Percentiles rank a stretch among this genome's conserved stretches.
These are phyloP conservation scores for Diabrotica undecimpunctata DNA, from an alignment of 1,140 invertebrate genomes.

Conservation along the genomic window DNA sequence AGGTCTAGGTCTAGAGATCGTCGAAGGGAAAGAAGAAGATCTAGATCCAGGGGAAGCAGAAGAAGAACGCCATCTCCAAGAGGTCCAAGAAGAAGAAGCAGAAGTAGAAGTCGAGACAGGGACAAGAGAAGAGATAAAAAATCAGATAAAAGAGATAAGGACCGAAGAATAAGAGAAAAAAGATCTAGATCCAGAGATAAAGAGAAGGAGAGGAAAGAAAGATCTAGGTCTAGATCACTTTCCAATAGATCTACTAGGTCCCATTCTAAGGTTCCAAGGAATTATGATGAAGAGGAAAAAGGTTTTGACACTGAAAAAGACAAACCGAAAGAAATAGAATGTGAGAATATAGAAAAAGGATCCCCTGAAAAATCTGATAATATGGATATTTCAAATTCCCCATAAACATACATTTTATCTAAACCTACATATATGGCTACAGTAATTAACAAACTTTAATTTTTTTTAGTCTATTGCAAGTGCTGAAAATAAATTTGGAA, in stretches of 20 bases:
- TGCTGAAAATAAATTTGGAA: too few relatives aligned
- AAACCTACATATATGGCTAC: too few relatives aligned
- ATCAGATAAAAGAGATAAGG: slow-evolving; percentile 29
- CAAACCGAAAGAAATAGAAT: slow-evolving; percentile 31
- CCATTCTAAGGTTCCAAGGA: slow-evolving; percentile 47
- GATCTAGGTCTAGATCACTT: slow-evolving; percentile 29
- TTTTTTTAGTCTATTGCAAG: too few relatives aligned
- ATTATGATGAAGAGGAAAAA: slow-evolving; percentile 56
- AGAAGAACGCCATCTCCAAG: slow-evolving; percentile 28
- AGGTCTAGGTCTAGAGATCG: slow-evolving; percentile 47
- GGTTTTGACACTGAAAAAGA: slow-evolving; percentile 46
- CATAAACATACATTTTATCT: slow-evolving; percentile 26
- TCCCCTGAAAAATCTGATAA: slow-evolving; percentile 55
- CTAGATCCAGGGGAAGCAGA: slow-evolving; percentile 43
- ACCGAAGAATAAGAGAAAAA: slow-evolving; percentile 31
- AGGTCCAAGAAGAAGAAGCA: slow-evolving; percentile 29
- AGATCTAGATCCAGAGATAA: slow-evolving; percentile 22
- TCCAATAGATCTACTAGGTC: slow-evolving; percentile 25
- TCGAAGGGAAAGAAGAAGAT: slow-evolving; percentile 48
- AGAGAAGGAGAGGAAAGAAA: slow-evolving; percentile 33
- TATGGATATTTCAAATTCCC: slow-evolving; percentile 57
- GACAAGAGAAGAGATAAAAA: slow-evolving; percentile 35
- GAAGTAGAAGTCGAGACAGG: slow-evolving; percentile 37
- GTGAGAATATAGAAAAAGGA: slow-evolving; percentile 44
- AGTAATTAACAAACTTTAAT: too few relatives aligned